Conservation (phyloP, 2,113 vertebrate species). For the Phalacrocorax brasilianus region DNA sequence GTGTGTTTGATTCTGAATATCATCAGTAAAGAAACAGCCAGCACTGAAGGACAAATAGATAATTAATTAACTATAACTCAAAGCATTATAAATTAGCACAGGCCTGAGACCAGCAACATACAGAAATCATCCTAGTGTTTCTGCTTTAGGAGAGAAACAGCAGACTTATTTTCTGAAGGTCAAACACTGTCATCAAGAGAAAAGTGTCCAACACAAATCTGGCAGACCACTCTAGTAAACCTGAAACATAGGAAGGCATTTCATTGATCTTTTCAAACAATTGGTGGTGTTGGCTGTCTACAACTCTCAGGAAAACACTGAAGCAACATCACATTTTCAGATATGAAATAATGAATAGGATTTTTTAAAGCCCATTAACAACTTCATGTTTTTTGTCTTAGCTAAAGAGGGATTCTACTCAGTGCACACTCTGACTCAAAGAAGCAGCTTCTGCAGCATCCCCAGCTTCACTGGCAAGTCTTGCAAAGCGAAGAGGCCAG, state of each 20-base stretch:
- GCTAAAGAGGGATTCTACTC: background rate
- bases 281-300: background rate
- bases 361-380: background rate
- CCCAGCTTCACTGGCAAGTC: background rate
- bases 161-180: background rate
- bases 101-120: background rate
- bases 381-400: background rate
- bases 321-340: background rate
- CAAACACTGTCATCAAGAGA: background rate
- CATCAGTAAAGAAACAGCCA: constrained; percentile 92
- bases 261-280: background rate
- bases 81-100: background rate
- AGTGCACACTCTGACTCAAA: background rate
- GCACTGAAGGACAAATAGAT: constrained; percentile 75
- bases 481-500: background rate
- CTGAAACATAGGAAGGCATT: background rate
- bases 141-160: background rate
- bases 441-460: background rate
- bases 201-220: background rate
- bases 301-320: background rate
- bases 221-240: background rate
- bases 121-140: background rate
- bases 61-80: constrained; percentile 6
- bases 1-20: constrained; percentile 81
- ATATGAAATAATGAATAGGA: background rate